Evolutionary conservation across 2,797 vertebrate genomes (phyloP), one percentile per base, ranked within the genome.

Genomic region (Hirundo rustica): DNA sequence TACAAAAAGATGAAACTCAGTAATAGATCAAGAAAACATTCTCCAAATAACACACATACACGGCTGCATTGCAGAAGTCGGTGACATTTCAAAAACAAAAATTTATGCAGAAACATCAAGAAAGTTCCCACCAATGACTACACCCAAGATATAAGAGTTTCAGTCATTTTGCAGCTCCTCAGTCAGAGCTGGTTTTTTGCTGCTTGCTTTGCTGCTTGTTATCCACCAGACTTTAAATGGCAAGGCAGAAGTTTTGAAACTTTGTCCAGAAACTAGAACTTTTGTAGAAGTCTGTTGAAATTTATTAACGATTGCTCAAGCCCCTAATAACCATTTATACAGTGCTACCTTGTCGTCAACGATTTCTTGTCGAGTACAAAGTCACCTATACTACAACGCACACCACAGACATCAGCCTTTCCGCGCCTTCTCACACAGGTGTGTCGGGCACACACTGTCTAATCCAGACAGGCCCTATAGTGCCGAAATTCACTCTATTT

Each of bases 1-100:
- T 96, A 93, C 85, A 62, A 97, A 88, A 97, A 94, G n/a, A 65
- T 32, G 21, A 93, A 89, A 96, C 55, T 91, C 85, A 88, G 78
- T 23, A 79, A 55, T 26, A 44, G 74, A 74, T 71, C 25, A 81
- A 34, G 71, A 89, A 95, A 64, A 34, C 29, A 48, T 70, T 66
- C 13, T 44, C 34, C 22, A 71, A 65, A 36, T 38, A 68, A 50
- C 10, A 32, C 0, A 2, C 13, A 7, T 15, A 64, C 4, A 5
- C 3, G 82, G 29, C 15, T 27, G 26, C 36, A 12, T 55, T 26
- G 60, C 19, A 57, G 26, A 18, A 74, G 64, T 15, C 17, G 8
- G 26, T 2, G 5, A 34, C 38, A 76, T 9, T 64, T 25, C 5
- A 10, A 73, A 73, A 62, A 14, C 3, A 62, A 81, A 75, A 78